Evolutionary conservation across 2,888 invertebrate species (phyloP).

Genomic region (Drosophila demipolita): DNA sequence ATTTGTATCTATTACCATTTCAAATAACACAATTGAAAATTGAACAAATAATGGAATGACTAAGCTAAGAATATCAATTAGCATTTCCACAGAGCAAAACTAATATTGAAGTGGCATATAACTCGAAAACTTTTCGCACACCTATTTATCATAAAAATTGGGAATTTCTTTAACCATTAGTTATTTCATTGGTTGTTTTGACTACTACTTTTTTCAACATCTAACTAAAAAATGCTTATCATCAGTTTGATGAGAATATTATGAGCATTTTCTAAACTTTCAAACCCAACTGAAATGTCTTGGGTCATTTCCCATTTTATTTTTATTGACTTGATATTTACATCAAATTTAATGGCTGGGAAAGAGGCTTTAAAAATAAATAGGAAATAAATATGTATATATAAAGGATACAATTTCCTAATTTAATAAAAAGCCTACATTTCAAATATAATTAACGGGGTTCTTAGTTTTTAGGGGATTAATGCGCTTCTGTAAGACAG

Average conservation of each 20-base stretch:
- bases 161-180: constrained; percentile 25
- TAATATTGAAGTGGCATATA: neutral
- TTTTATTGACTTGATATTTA: neutral
- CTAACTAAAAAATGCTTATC: constrained; percentile 11
- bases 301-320: constrained; percentile 5
- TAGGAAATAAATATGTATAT: neutral
- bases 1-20: constrained; percentile 38
- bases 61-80: constrained; percentile 33
- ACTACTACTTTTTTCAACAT: constrained; percentile 14
- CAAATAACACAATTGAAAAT: constrained; percentile 20
- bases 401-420: neutral
- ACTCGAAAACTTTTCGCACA: constrained; percentile 23
- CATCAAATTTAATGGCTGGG: neutral
- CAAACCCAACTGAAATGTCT: neutral
- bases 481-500: neutral
- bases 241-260: constrained; percentile 24
- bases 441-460: neutral
- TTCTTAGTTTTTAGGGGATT: neutral
- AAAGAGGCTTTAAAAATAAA: neutral
- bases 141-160: constrained; percentile 34
- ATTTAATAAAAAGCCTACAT: neutral
- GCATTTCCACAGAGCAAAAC: constrained; percentile 34
- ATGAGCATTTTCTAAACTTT: constrained; percentile 3
- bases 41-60: constrained; percentile 7
- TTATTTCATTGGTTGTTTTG: constrained; percentile 37